phyloP scores from a whole-genome alignment of 2,888 invertebrate genomes.

The Microplitis deprimator region DNA sequence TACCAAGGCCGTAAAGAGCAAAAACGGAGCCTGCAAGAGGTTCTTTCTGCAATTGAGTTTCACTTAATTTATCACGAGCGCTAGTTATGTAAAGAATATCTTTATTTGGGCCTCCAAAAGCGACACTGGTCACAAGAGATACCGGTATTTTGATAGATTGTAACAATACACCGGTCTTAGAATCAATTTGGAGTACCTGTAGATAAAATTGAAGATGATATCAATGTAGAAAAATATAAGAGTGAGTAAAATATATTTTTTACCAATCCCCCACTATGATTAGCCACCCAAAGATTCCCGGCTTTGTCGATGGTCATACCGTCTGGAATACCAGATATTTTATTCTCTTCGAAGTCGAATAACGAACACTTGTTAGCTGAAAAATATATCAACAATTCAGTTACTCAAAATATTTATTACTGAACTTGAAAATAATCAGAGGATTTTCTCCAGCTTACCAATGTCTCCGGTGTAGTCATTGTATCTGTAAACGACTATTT shows the following conservation, averaged over 20 bases:
- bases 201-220: background rate
- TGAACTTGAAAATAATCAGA: background rate
- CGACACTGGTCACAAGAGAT: slow-evolving; percentile 78
- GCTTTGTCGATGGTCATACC: slow-evolving; percentile 87
- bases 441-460: slow-evolving; percentile 70
- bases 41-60: slow-evolving; percentile 66
- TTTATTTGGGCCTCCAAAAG: slow-evolving; percentile 79
- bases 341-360: slow-evolving; percentile 75
- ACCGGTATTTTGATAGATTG: slow-evolving; percentile 76
- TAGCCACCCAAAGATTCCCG: slow-evolving; percentile 84
- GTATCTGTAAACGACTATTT: slow-evolving; percentile 81
- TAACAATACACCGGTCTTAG: slow-evolving; percentile 74
- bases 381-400: background rate
- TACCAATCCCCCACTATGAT: slow-evolving; percentile 78
- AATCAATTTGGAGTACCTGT: slow-evolving; percentile 77
- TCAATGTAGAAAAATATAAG: too few relatives aligned
- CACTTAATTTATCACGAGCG: slow-evolving; percentile 70
- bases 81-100: slow-evolving; percentile 81
- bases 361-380: slow-evolving; percentile 75
- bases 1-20: slow-evolving; percentile 67
- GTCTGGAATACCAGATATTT: slow-evolving; percentile 76
- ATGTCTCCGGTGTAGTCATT: slow-evolving; percentile 75
- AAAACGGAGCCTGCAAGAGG: slow-evolving; percentile 73
- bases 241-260: slow-evolving; percentile 41
- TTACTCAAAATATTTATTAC: background rate